Evolutionary conservation across 2,797 vertebrate species (phyloP).

Genomic region (Steatocranus sp.): DNA sequence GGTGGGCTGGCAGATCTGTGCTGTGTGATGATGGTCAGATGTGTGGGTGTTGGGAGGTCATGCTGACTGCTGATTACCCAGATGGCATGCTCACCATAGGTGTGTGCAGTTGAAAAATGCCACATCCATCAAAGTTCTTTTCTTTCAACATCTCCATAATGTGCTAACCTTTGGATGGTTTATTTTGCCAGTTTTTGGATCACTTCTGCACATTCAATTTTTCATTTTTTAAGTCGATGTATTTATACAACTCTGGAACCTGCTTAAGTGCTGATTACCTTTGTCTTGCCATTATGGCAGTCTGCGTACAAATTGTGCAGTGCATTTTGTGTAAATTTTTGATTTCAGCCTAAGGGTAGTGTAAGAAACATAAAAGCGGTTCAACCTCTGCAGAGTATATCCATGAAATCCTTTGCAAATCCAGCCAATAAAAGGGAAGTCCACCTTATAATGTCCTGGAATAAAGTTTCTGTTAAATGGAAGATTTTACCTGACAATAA

Average conservation of each 20-base stretch:
- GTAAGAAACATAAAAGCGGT: background rate
- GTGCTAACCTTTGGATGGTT: background rate
- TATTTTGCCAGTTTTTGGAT: background rate
- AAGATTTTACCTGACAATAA: background rate
- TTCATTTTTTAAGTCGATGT: background rate
- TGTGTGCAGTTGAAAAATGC: slow-evolving; percentile 14
- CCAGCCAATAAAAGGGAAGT: background rate
- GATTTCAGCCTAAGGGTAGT: background rate
- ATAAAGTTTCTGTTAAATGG: background rate
- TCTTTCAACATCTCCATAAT: background rate
- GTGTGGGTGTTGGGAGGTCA: slow-evolving; percentile 51
- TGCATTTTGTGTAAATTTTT: background rate
- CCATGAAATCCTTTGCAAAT: background rate
- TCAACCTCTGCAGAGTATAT: background rate
- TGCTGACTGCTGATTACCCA: slow-evolving; percentile 55
- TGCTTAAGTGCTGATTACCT: background rate
- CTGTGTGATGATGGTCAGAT: slow-evolving; percentile 37
- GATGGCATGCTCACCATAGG: slow-evolving; percentile 41
- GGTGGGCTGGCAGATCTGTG: slow-evolving; percentile 8
- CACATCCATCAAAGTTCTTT: slow-evolving; percentile 16
- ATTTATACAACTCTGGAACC: background rate
- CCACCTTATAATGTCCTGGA: no score
- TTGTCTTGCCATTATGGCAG: background rate
- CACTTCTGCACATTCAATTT: background rate
- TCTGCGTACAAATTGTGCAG: background rate